Base-by-base conservation (phyloP, 1,140 invertebrate genomes). In the Paramacrobiotus metropolitanus region DNA sequence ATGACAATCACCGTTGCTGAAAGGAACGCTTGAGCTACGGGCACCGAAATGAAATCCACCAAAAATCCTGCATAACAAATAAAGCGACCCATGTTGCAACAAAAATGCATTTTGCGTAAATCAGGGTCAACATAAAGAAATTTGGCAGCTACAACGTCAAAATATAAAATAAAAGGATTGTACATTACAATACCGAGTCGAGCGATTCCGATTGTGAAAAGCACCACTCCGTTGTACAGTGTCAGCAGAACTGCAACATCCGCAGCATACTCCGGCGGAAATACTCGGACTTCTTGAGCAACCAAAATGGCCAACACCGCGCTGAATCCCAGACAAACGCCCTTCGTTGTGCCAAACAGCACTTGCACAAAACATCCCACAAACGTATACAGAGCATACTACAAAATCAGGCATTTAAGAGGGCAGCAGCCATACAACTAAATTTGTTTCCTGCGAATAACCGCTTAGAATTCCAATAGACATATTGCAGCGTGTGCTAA, bases 1-100 rank as follows among this genome's bases (percentile, higher is more conserved):
- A 94, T 93, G 59, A 90, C 91, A 3, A 94, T 79, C 20, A 90
- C 89, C 0, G 89, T 91, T 0, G 86, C 86, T 2, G 85, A 85
- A 15, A 86, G 89, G 68, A 90, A 90, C 1, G 85, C 85, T 60
- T 81, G 82, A 29, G 87, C 84, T 1, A 89, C 86, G 2, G 90
- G 87, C 48, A 86, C 80, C 0, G 89, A 91, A 68, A 95, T 93
- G 71, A 92, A 95, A 72, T 91, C 87, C 59, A 94, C 84, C 21
- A 94, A 76, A 64, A 94, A 89, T 66, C 90, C 88, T 91, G 74
- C 34, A 40, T 15, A 55, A 20, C 15, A 55, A 55, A 40, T n/a
- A n/a, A n/a, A n/a, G n/a, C n/a, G n/a, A n/a, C n/a, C n/a, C n/a
- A n/a, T n/a, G n/a, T n/a, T n/a, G n/a, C n/a, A n/a, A n/a, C n/a